Evolutionary conservation across 2,888 invertebrate species (phyloP).

Genomic region (Pantelozetes paolii): DNA sequence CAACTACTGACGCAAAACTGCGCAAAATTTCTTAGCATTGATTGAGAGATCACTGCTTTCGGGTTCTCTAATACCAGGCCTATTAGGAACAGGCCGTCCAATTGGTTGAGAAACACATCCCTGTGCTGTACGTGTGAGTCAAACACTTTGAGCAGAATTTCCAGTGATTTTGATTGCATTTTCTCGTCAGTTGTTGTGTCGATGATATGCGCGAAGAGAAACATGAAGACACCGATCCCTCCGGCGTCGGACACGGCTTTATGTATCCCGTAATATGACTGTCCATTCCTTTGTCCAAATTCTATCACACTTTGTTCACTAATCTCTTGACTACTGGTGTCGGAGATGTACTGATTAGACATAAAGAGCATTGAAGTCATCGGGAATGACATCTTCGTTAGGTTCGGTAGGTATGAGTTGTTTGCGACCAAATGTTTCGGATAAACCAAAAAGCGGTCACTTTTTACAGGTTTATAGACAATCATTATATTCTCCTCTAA

Average conservation of each 20-base stretch:
- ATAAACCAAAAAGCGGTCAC: slow-evolving; percentile 6
- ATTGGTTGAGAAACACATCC: slow-evolving; percentile 32
- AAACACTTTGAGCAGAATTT: slow-evolving; percentile 42
- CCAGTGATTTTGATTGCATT: slow-evolving; percentile 40
- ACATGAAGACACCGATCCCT: slow-evolving; percentile 39
- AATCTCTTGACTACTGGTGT: background rate
- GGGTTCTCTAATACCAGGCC: slow-evolving; percentile 8
- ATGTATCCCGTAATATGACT: slow-evolving; percentile 15
- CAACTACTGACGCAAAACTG: slow-evolving; percentile 34
- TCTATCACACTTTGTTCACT: background rate
- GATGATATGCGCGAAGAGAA: slow-evolving; percentile 43
- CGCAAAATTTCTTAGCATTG: slow-evolving; percentile 27
- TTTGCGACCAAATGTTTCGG: slow-evolving; percentile 12
- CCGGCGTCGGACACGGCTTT: slow-evolving; percentile 41
- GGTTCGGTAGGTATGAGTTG: slow-evolving; percentile 2
- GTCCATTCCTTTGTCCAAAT: background rate
- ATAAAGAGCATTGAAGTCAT: background rate
- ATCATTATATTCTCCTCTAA: slow-evolving; percentile 29
- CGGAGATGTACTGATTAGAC: background rate
- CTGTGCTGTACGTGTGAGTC: slow-evolving; percentile 38
- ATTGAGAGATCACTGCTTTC: background rate
- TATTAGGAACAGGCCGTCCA: slow-evolving; percentile 25
- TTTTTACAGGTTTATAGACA: slow-evolving; percentile 25
- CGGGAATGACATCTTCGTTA: background rate
- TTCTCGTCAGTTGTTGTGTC: slow-evolving; percentile 41